These are phyloP conservation scores for Drosophila mimica DNA, from an alignment of 2,888 invertebrate species.

Conservation along the genomic window DNA sequence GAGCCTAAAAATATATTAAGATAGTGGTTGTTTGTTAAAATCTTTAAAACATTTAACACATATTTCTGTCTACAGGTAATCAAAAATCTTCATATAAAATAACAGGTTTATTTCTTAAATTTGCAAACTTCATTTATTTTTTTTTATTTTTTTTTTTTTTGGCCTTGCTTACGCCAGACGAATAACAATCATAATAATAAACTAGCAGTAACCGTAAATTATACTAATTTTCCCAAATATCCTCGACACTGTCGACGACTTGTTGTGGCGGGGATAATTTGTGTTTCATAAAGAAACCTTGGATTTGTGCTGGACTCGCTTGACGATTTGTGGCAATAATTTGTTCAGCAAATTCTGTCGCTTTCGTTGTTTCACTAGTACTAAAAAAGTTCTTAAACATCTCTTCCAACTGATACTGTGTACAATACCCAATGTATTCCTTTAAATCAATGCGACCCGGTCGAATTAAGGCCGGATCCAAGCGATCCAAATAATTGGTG, in stretches of 20 bases:
- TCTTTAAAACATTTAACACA: background rate
- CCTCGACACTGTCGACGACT: constrained; percentile 88
- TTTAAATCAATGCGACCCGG: constrained; percentile 98
- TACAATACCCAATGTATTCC: constrained; percentile 94
- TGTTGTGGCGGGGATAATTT: constrained; percentile 89
- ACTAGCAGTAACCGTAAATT: constrained; percentile 12
- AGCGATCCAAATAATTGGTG: constrained; percentile 97
- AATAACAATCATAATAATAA: constrained; percentile 7
- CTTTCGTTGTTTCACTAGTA: constrained; percentile 85
- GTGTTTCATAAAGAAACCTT: constrained; percentile 97
- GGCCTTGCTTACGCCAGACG: background rate
- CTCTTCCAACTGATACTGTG: constrained; percentile 90
- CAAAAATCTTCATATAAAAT: background rate
- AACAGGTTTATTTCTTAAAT: constrained; percentile 1
- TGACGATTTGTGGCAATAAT: constrained; percentile 87
- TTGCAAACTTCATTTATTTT: background rate
- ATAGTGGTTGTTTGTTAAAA: constrained; percentile 16
- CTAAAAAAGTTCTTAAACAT: constrained; percentile 96
- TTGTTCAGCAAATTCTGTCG: constrained; percentile 89
- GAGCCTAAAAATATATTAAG: constrained; percentile 19
- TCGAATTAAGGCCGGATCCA: constrained; percentile 97
- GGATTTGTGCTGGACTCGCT: constrained; percentile 96
- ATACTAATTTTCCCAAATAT: constrained; percentile 87
- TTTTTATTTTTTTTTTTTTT: background rate
- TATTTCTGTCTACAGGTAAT: background rate